Percentiles rank a stretch among this genome's conserved stretches.
phyloP scores from a whole-genome alignment of 2,113 vertebrate species.

The Mystacornis crossleyi region DNA sequence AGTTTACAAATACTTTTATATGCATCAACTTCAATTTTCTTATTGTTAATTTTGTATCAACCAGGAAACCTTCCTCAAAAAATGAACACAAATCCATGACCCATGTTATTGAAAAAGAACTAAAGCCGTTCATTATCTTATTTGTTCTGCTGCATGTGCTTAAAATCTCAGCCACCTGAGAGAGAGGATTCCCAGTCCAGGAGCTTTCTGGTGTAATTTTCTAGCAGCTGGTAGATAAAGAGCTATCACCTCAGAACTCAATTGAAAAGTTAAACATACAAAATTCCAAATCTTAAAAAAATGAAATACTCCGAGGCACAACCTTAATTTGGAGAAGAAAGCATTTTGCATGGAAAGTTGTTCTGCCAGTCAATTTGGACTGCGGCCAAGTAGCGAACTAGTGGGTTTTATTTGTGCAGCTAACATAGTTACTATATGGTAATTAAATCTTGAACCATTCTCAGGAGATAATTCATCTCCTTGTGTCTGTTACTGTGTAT shows the following conservation, averaged over 20 bases:
- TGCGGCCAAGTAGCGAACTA: fast-evolving
- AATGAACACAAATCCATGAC: neutral
- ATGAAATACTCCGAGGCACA: neutral
- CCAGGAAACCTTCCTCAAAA: neutral
- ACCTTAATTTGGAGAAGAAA: neutral
- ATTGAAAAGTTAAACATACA: neutral
- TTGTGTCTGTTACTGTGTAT: neutral
- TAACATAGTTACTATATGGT: neutral
- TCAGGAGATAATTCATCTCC: neutral
- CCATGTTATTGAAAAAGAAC: neutral
- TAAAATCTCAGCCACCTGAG: neutral
- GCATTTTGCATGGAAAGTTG: neutral
- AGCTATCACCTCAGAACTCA: neutral
- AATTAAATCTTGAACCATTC: neutral
- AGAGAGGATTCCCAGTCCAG: neutral
- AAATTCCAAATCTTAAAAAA: neutral
- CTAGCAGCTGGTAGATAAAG: neutral
- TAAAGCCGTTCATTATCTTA: neutral
- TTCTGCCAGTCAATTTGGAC: neutral
- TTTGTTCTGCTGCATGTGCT: neutral
- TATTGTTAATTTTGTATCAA: neutral
- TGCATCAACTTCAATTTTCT: neutral
- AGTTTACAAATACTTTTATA: neutral
- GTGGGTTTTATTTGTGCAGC: neutral
- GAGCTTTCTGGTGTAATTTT: neutral